These are phyloP conservation scores for fruit fly (Drosophila melanogaster) DNA, from an alignment of 1,140 invertebrate species.

Conservation along the genomic window DNA sequence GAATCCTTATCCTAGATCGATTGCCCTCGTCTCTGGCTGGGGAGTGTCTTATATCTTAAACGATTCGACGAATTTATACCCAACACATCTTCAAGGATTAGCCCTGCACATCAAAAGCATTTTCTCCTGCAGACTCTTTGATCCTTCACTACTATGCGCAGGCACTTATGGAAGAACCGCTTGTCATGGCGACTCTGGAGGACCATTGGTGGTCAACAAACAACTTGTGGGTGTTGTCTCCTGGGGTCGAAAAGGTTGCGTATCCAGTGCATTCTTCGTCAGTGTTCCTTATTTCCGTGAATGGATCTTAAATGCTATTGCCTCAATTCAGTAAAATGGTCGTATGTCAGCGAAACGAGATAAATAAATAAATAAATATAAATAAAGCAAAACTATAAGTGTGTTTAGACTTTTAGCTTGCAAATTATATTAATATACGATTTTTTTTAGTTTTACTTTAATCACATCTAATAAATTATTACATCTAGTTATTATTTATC, in stretches of 20 bases:
- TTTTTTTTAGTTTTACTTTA: too few relatives aligned
- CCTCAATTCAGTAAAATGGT: neutral
- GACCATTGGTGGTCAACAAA: neutral
- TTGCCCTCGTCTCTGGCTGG: neutral
- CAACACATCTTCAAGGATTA: neutral
- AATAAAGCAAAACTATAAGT: neutral
- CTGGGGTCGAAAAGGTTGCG: accelerated
- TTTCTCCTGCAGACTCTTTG: too few relatives aligned
- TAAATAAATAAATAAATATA: neutral
- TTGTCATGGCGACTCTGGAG: neutral
- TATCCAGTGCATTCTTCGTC: too few relatives aligned
- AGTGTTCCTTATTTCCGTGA: neutral
- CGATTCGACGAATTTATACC: neutral
- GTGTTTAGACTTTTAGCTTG: too few relatives aligned
- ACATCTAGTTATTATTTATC: too few relatives aligned
- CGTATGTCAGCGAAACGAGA: neutral
- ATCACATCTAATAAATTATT: too few relatives aligned
- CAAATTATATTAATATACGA: neutral
- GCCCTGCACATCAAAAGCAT: neutral
- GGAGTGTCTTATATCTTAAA: neutral
- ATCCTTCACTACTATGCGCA: neutral
- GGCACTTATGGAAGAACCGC: neutral
- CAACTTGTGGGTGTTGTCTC: neutral
- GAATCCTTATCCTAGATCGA: neutral
- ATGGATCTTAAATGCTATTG: slow-evolving; percentile 1